A percentile compares a stretch with the other conserved stretches of the same genome.
phyloP scores from a whole-genome alignment of 2,888 invertebrate species.

The Hyalella azteca region DNA sequence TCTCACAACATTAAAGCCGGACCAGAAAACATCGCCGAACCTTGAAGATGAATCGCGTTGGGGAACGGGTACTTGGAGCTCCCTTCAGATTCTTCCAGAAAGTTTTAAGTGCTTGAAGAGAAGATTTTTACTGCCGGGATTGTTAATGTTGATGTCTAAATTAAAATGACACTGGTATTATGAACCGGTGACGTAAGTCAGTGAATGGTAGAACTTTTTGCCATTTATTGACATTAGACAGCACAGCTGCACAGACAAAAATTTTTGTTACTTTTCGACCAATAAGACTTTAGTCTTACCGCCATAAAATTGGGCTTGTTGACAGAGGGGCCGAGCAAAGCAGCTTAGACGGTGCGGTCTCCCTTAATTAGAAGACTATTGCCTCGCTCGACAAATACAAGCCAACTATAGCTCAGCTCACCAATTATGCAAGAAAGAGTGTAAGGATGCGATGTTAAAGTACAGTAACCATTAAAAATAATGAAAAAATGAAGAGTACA shows the following conservation, averaged over 20 bases:
- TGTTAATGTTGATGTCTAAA: not conserved
- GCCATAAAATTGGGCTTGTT: not conserved
- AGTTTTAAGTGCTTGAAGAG: constrained; percentile 22
- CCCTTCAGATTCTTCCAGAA: not conserved
- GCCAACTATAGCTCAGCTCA: too few species aligned
- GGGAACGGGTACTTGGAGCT: not conserved
- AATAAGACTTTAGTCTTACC: not conserved
- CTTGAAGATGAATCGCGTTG: not conserved
- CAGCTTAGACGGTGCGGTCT: not conserved
- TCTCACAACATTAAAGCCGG: constrained; percentile 24
- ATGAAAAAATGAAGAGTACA: too few species aligned
- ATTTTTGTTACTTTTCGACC: not conserved
- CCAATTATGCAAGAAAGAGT: too few species aligned
- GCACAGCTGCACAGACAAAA: not conserved
- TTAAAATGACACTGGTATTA: too few species aligned
- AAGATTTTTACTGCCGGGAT: not conserved
- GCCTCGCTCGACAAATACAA: too few species aligned
- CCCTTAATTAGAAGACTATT: constrained; percentile 11
- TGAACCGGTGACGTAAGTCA: not conserved
- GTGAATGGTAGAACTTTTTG: not conserved
- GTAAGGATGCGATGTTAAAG: too few species aligned
- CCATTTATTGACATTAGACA: too few species aligned
- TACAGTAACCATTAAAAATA: too few species aligned
- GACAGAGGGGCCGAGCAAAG: not conserved
- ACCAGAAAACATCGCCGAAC: not conserved